Conservation (phyloP, 2,888 invertebrate genomes). For the Drosophila tripunctata region DNA sequence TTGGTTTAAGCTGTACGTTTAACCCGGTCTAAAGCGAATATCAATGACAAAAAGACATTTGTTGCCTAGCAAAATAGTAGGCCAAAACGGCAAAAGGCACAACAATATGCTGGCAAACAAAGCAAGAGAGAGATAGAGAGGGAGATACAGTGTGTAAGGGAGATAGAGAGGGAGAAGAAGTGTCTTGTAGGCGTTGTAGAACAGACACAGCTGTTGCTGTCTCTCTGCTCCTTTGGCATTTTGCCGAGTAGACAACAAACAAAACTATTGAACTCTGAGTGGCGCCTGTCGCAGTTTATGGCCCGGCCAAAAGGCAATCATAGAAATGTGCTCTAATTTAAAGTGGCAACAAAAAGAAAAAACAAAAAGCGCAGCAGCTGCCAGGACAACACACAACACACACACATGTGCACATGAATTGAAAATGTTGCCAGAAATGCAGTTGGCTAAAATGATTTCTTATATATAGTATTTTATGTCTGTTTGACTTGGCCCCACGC, state of each 20-base stretch:
- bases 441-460: conserved; percentile 70
- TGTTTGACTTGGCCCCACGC: conserved; percentile 58
- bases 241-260: conserved; percentile 73
- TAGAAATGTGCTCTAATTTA: conserved; percentile 78
- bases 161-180: conserved; percentile 21
- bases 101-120: not conserved
- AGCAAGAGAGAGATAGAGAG: not conserved
- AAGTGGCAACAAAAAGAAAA: conserved; percentile 62
- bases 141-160: conserved; percentile 14
- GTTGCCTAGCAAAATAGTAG: conserved; percentile 42
- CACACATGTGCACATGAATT: conserved; percentile 30
- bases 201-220: conserved; percentile 40
- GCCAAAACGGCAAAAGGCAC: conserved; percentile 15
- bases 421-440: conserved; percentile 63
- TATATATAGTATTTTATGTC: conserved; percentile 63
- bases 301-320: conserved; percentile 66
- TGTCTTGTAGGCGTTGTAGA: conserved; percentile 27
- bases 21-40: conserved; percentile 56
- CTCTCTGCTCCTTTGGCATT: conserved; percentile 52
- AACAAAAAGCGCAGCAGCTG: conserved; percentile 23
- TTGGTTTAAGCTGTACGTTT: conserved; percentile 25
- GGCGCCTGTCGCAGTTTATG: conserved; percentile 77
- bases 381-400: conserved; percentile 19
- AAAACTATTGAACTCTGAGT: conserved; percentile 73
- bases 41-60: conserved; percentile 56